Base-by-base conservation (phyloP, 2,888 invertebrate species). In the Brachyptera putata region DNA sequence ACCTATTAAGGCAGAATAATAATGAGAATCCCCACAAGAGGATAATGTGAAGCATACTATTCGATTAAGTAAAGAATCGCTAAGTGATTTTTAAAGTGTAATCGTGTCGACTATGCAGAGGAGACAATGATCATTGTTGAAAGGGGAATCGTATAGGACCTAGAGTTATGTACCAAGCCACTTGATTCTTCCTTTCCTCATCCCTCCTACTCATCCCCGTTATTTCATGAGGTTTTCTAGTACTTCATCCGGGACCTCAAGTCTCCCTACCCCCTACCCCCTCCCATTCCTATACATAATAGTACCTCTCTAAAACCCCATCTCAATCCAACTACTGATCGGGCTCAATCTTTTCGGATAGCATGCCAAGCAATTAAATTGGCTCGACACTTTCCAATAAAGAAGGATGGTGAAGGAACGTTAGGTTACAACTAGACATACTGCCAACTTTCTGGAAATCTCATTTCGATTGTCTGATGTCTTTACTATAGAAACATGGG, bases 61-160 rank as follows among this genome's bases (percentile, higher is more conserved):
- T 69, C 70, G 73, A 73, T 73, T 72, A 71, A 72, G 72, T 71
- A n/a, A n/a, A n/a, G 66, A 66, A 66, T 64, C 70, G 70, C 71
- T 73, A 74, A 74, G 74, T 74, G 74, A 75, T 74, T 74, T 72
- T 74, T 68, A 74, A 75, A 74, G 75, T 75, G 74, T 74, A 75
- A 50, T n/a, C 14, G 13, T 50, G 50, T 26, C 39, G 7, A 9
- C 50, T 14, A 26, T 21, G 21, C 30, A 50, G 26, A 30, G 50
- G n/a, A 25, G 34, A 30, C 50, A 21, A 50, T 34, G 50, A 50
- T 50, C 50, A 50, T 50, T 14, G 21, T 22, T 14, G 48, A n/a
- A 24, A 22, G 9, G 22, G 11, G 3, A 48, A 21, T 3, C 13
- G 41, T 18, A 21, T 16, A 41, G 41, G 41, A 14, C 41, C 13